phyloP scores from a whole-genome alignment of 2,888 invertebrate genomes.

The Lordiphosa fenestrarum region DNA sequence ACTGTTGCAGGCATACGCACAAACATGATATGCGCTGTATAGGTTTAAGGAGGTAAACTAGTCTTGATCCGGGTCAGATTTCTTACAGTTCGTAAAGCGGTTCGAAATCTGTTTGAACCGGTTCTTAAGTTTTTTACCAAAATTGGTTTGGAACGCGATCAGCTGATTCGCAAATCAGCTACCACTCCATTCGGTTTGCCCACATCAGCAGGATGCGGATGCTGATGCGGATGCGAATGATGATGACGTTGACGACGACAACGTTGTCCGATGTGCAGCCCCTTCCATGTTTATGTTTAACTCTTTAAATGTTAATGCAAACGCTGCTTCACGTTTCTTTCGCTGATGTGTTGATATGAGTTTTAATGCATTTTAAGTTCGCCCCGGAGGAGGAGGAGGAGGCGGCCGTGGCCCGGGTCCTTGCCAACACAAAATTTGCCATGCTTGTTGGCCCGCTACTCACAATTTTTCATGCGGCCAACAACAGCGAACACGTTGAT shows the following conservation, averaged over 20 bases:
- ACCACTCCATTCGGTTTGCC: no score
- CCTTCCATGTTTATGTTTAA: constrained; percentile 48
- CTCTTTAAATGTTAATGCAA: constrained; percentile 53
- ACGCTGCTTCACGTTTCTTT: constrained; percentile 23
- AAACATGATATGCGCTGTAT: no score
- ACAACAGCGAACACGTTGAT: constrained; percentile 20
- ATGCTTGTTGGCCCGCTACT: constrained; percentile 35
- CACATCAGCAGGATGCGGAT: constrained; percentile 15
- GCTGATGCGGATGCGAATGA: constrained; percentile 30
- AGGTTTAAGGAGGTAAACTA: no score
- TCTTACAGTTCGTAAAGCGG: no score
- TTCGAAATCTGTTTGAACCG: no score
- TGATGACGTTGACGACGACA: constrained; percentile 34
- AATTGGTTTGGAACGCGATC: no score
- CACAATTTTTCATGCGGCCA: constrained; percentile 39
- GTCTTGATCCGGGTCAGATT: no score
- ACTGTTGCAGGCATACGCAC: no score
- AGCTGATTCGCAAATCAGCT: no score
- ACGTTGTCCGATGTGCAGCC: constrained; percentile 17
- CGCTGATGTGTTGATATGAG: constrained; percentile 47
- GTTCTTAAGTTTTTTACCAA: no score
- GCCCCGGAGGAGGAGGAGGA: constrained; percentile 1
- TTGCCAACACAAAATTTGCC: constrained; percentile 40
- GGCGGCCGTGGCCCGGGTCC: constrained; percentile 14
- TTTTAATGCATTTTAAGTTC: constrained; percentile 61